Base-by-base conservation (phyloP, 2,888 invertebrate genomes). In the Adela reaumurella region DNA sequence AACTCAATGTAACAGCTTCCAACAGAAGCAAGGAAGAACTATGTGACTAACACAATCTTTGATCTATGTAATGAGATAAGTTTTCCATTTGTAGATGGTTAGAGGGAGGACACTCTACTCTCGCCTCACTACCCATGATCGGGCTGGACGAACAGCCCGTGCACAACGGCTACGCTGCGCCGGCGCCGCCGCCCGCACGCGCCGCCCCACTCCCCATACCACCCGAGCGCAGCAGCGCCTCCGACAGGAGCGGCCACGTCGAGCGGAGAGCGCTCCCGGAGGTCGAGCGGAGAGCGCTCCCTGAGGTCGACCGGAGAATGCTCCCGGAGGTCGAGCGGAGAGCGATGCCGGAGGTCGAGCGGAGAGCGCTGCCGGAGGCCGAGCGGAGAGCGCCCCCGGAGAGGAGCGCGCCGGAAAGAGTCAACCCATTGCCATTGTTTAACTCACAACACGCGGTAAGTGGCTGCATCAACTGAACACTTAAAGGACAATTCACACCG, bases 101-200 rank as follows among this genome's bases (percentile, higher is more conserved):
- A 56, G 83, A 82, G 54, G 83, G 83, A 56, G 81, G 83, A 45
- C 86, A 84, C 65, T 87, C 88, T 55, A 85, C 88, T 8, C 74
- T 88, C 54, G 90, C 89, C 55, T 90, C 87, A 57, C 76, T 88
- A 54, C 90, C 90, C 5, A 85, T 89, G 85, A 88, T 90, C 55
- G 86, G 88, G 44, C 70, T 87, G 51, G 88, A 88, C 62, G 88
- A 88, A 57, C 59, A 73, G 52, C 53, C 64, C 10, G 63, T 64
- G 2, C 46, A 43, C 14, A 59, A 61, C 28, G 55, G 57, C 35
- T 53, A 59, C 24, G 55, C 58, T 46, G 49, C 59, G 17, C 54
- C 58, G 20, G 54, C 61, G 29, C 54, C 57, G 10, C 52, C 58
- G 14, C 35, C 35, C 50, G 53, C 41, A 8, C 52, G 28, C 50